Evolutionary conservation across 2,113 vertebrate genomes (phyloP), one percentile per base, ranked within the genome.

Genomic region (Coracopsis vasa): DNA sequence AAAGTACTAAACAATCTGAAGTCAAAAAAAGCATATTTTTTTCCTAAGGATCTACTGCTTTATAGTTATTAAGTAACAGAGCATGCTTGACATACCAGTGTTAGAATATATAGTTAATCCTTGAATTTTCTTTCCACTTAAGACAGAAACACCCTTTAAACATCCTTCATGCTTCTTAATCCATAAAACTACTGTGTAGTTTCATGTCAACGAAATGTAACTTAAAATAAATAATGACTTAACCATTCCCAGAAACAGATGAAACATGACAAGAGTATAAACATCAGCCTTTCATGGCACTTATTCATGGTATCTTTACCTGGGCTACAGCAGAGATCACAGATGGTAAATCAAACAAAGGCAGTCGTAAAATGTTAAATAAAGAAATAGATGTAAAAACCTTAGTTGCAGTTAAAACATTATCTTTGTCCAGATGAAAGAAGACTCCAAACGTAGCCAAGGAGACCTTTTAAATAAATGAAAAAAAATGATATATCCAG

Each of bases 321-420:
- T 97, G 96, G 19, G 95, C 88, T 79, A 98, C 90, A 56, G 86
- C 65, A 88, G 96, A 98, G 78, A 97, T 97, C 65, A 97, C 89
- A 0, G 66, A 53, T 9, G 96, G 96, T 44, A 97, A 96, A 67
- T 97, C 95, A 81, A 97, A 96, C 66, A 98, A 89, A 91, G 94
- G 94, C 74, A 96, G 95, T 41, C 86, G 82, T 58, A 98, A 96
- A 78, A 98, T 97, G 66, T 97, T 98, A 94, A 98, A 97, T 61
- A 98, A 96, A 79, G 97, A 97, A 45, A 98, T 84, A 37, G 95
- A 97, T 16, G 96, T 97, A 92, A 97, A 98, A 48, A 97, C 94
- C 95, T 98, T 94, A 45, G 96, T 90, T 16, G 95, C 94, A 45
- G 96, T 98, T 92, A 98, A 97, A 96, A 97, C 54, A 73, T 97